phyloP scores from a whole-genome alignment of 2,888 invertebrate species.

The Acleris literana region DNA sequence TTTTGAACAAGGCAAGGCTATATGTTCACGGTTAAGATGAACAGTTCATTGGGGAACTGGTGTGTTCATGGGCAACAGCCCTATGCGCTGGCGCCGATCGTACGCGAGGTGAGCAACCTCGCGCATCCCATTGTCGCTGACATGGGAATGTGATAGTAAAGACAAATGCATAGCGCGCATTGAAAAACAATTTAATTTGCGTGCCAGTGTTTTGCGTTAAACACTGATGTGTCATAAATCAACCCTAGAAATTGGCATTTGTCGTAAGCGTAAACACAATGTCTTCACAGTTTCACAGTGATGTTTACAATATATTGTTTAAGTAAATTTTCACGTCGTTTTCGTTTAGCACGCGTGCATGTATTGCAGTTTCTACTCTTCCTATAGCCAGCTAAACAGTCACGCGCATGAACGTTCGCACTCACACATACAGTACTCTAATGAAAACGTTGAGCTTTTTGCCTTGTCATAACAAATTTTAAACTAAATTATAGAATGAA shows the following conservation, averaged over 20 bases:
- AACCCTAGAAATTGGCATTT: not conserved
- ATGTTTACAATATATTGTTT: no score
- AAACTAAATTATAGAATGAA: no score
- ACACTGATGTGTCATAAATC: constrained; percentile 25
- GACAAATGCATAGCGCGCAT: constrained; percentile 33
- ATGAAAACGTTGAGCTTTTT: no score
- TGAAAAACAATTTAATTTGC: constrained; percentile 13
- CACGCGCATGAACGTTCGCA: no score
- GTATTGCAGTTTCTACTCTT: no score
- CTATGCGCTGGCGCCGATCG: constrained; percentile 38
- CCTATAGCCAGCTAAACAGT: no score
- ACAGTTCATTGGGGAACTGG: not conserved
- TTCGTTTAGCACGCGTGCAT: not conserved
- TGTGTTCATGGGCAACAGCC: constrained; percentile 2
- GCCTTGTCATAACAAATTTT: no score
- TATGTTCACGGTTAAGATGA: not conserved
- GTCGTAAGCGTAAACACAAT: not conserved
- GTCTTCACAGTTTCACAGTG: not conserved
- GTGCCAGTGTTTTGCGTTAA: constrained; percentile 23
- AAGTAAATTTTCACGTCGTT: no score
- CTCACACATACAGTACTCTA: no score
- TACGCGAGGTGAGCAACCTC: constrained; percentile 75
- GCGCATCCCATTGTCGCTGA: constrained; percentile 64
- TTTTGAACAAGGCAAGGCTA: not conserved
- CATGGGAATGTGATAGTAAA: constrained; percentile 29